Evolutionary conservation across 2,888 invertebrate genomes (phyloP).

Genomic region (Phymatocera aterrima): DNA sequence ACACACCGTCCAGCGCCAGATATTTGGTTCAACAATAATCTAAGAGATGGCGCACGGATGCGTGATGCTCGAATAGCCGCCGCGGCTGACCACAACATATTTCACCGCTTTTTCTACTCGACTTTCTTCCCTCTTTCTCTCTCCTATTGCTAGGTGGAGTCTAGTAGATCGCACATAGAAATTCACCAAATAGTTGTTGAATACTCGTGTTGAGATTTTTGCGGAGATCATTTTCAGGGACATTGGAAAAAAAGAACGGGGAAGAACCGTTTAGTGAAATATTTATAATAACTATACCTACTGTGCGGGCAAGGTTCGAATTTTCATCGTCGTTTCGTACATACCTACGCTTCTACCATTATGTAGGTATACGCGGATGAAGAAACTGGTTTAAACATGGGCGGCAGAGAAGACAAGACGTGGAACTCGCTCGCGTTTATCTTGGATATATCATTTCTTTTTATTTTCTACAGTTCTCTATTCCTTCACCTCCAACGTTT

Average conservation of each 20-base stretch:
- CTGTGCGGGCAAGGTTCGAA: too few species aligned
- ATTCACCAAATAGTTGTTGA: too few species aligned
- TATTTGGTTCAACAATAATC: neutral
- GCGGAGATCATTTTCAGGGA: too few species aligned
- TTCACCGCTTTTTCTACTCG: neutral
- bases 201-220: too few species aligned
- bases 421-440: neutral
- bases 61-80: neutral
- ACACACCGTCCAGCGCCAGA: neutral
- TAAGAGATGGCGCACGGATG: conserved; percentile 38
- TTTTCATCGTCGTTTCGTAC: too few species aligned
- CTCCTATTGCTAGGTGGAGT: neutral
- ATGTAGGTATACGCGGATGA: neutral
- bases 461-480: neutral
- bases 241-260: too few species aligned
- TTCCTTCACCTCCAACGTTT: neutral
- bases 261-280: too few species aligned
- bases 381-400: conserved; percentile 25
- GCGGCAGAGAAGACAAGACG: neutral
- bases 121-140: neutral
- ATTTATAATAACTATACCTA: too few species aligned
- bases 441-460: neutral
- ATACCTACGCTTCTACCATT: too few species aligned
- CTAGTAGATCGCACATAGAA: too few species aligned
- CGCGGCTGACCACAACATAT: conserved; percentile 17